phyloP scores from a whole-genome alignment of 92 coral and sea anemone genomes.

The Metridium senile region DNA sequence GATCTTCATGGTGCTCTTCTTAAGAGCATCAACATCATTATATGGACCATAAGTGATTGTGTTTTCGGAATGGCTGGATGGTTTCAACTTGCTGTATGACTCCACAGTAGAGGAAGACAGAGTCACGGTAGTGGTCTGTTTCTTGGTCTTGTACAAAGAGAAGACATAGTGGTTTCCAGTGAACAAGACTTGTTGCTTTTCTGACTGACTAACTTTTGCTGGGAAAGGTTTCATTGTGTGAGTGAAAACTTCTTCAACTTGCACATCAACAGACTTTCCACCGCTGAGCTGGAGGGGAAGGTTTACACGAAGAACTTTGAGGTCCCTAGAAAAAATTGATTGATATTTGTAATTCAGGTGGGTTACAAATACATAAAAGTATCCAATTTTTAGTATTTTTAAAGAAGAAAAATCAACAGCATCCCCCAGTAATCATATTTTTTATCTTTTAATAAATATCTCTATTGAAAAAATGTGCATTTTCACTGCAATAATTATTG shows the following conservation, averaged over 20 bases:
- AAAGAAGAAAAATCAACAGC: too few species aligned
- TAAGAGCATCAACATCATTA: constrained; percentile 71
- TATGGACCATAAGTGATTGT: constrained; percentile 89
- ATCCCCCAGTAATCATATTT: too few species aligned
- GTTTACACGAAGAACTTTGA: constrained; percentile 65
- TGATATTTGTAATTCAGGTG: not conserved
- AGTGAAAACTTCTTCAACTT: constrained; percentile 77
- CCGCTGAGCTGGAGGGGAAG: constrained; percentile 62
- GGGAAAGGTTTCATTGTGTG: constrained; percentile 96
- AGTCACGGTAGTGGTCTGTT: constrained; percentile 84
- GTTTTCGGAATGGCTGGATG: constrained; percentile 78
- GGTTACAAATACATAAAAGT: not conserved
- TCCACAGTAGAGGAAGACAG: constrained; percentile 85
- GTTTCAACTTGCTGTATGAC: constrained; percentile 88
- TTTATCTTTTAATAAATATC: too few species aligned
- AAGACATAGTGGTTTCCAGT: constrained; percentile 92
- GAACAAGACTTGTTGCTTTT: constrained; percentile 89
- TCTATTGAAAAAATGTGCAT: too few species aligned
- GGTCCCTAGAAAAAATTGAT: constrained; percentile 52
- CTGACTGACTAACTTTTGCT: constrained; percentile 83
- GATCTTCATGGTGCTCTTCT: constrained; percentile 77
- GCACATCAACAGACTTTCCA: constrained; percentile 63
- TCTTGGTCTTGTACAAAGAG: constrained; percentile 70
- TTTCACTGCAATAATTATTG: too few species aligned
- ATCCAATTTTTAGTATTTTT: not conserved